Base-by-base conservation (phyloP, 2,113 vertebrate genomes). In the Ophthalmotilapia sp. region DNA sequence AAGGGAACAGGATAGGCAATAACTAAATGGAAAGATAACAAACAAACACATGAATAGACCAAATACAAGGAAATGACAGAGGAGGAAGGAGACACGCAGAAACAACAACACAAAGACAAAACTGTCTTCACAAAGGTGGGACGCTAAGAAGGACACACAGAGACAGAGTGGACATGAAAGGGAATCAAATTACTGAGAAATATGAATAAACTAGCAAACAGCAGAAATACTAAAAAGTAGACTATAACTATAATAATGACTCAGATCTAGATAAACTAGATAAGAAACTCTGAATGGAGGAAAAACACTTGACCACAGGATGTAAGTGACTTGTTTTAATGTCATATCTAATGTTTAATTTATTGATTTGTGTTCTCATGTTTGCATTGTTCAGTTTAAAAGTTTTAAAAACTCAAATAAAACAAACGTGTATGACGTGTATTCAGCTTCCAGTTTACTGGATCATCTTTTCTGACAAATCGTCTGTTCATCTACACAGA, bases 211-310 rank as follows among this genome's bases (percentile, higher is more conserved):
- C 29, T 19, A 7, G 17, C 6, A 62, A 62, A 62, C 31, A 36
- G 31, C 0, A 0, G 6, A 62, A 7, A 36, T 11, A 26, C 5
- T 56, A 14, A 58, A 58, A 58, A 58, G 1, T 7, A n/a, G 60
- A 36, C 0, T 36, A 0, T 65, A 65, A 12, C 31, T 65, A 36
- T 65, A 36, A 65, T 65, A 62, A 62, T 62, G 17, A 36, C 31
- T 65, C 2, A 65, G 60, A n/a, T 36, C 31, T 65, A 2, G 31
- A 36, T 36, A 65, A 65, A 36, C 60, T 36, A 36, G 9, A 65
- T 65, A n/a, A 62, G 17, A 62, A 65, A n/a, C 10, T 62, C 6
- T 65, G 9, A 65, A 65, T 36, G 17, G 31, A 36, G 60, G 60
- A 36, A 65, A 36, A 65, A 65, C 9, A n/a, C 17, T 36, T 65